phyloP scores from a whole-genome alignment of 2,797 vertebrate genomes.

The Pampus argenteus region DNA sequence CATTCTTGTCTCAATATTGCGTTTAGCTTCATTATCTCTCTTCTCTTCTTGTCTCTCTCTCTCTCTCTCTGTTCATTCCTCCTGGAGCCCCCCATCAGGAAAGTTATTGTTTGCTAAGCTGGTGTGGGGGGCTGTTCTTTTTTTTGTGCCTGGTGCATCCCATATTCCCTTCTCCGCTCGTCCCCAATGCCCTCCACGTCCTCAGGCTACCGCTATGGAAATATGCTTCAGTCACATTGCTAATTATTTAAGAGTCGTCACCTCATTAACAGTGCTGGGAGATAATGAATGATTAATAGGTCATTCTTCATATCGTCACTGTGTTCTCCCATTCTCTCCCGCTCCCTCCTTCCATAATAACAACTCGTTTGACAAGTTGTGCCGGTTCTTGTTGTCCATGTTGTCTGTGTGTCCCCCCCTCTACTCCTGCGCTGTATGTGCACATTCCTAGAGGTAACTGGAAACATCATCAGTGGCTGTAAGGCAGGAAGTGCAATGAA shows the following conservation, averaged over 20 bases:
- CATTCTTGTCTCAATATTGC: slow-evolving; percentile 53
- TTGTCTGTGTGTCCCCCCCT: slow-evolving; percentile 17
- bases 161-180: slow-evolving; percentile 68
- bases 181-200: slow-evolving; percentile 76
- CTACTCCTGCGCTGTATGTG: slow-evolving; percentile 31
- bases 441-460: slow-evolving; percentile 65
- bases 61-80: slow-evolving; percentile 56
- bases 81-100: slow-evolving; percentile 63
- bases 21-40: slow-evolving; percentile 52
- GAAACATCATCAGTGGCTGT: slow-evolving; percentile 65
- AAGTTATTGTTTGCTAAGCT: slow-evolving; percentile 77
- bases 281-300: slow-evolving; percentile 89
- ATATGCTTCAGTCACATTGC: slow-evolving; percentile 83
- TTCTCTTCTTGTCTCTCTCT: slow-evolving; percentile 33
- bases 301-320: slow-evolving; percentile 73
- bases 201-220: slow-evolving; percentile 81
- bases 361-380: slow-evolving; percentile 71
- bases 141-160: slow-evolving; percentile 62
- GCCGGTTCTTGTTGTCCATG: slow-evolving; percentile 59
- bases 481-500: slow-evolving; percentile 74
- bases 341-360: slow-evolving; percentile 49
- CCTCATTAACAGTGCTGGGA: slow-evolving; percentile 85
- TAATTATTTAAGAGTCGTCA: slow-evolving; percentile 88
- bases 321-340: slow-evolving; percentile 62
- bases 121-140: slow-evolving; percentile 69